phyloP scores from a whole-genome alignment of 2,888 invertebrate species.

The Operophtera brumata region DNA sequence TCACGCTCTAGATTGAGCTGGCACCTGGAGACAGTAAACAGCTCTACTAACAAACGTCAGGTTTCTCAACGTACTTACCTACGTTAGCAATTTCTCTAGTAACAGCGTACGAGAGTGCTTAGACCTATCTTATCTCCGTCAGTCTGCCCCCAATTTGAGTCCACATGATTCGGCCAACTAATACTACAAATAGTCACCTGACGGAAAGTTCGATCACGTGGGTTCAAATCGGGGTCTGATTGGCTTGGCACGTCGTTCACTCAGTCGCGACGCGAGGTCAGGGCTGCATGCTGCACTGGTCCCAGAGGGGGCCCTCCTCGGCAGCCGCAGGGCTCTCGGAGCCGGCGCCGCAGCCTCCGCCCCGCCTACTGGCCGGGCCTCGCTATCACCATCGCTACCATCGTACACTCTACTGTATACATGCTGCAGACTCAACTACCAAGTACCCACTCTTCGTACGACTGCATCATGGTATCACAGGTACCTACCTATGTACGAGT shows the following conservation, averaged over 20 bases:
- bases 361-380: neutral
- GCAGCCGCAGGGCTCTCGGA: neutral
- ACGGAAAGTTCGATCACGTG: too few species aligned
- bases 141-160: too few species aligned
- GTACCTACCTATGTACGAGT: neutral
- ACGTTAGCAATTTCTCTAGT: too few species aligned
- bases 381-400: neutral
- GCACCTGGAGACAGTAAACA: too few species aligned
- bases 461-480: too few species aligned
- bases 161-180: too few species aligned
- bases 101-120: too few species aligned
- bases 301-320: neutral
- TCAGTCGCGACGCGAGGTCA: neutral
- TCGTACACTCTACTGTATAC: neutral
- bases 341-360: conserved; percentile 9
- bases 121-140: too few species aligned
- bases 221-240: neutral
- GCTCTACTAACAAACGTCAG: too few species aligned
- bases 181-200: too few species aligned
- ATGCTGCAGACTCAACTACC: neutral
- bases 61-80: too few species aligned
- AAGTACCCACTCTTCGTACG: neutral
- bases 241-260: neutral
- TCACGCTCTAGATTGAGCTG: too few species aligned
- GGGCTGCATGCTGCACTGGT: neutral